A percentile compares a stretch with the other conserved stretches of the same genome.
Conservation (phyloP, 2,113 vertebrate species). For the Gymnobelideus leadbeateri region DNA sequence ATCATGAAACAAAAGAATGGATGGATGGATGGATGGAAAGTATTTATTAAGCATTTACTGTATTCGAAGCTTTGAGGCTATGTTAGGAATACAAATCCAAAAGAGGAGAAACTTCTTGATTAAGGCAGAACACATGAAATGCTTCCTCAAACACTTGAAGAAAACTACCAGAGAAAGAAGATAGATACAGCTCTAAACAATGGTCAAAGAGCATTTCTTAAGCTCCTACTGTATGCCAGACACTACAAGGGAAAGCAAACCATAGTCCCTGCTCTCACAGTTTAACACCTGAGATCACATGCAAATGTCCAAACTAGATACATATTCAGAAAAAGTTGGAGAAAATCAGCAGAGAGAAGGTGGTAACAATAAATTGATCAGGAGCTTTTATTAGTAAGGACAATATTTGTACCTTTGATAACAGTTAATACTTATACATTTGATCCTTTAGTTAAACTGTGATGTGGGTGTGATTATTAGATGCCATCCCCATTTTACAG, state of each 20-base stretch:
- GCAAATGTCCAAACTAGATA: neutral
- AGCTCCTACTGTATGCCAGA: neutral
- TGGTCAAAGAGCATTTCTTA: neutral
- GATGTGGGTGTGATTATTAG: neutral
- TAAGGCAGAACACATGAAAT: neutral
- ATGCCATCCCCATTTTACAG: neutral
- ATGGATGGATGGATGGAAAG: neutral
- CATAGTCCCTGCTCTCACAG: neutral
- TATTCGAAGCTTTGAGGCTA: neutral
- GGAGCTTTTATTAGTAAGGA: neutral
- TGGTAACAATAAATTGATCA: neutral
- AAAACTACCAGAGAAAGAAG: neutral
- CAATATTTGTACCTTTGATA: too few species aligned
- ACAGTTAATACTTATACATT: neutral
- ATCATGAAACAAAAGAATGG: neutral
- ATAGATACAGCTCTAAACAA: neutral
- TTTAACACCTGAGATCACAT: neutral
- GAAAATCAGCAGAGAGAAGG: neutral
- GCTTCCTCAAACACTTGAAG: neutral
- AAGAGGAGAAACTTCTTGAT: neutral
- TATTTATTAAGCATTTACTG: neutral
- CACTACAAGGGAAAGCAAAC: neutral
- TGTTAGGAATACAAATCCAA: neutral
- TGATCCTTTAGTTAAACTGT: neutral
- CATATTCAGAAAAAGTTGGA: neutral